Evolutionary conservation across 2,888 invertebrate genomes (phyloP).

Genomic region (Flexamia atlantica): DNA sequence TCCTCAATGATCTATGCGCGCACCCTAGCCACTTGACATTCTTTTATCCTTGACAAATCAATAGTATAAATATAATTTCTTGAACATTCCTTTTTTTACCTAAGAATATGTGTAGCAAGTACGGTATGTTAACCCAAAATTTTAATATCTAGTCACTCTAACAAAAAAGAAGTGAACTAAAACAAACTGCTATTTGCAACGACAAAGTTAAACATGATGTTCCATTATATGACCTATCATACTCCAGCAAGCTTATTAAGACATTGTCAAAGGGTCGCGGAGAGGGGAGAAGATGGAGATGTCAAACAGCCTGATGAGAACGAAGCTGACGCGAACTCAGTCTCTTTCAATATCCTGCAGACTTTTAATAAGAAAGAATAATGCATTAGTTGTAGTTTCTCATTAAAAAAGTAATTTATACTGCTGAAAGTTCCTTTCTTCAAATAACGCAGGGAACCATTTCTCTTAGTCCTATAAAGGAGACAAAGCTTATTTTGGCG

Average conservation of each 20-base stretch:
- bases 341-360: conserved; percentile 44
- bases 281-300: background rate
- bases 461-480: conserved; percentile 39
- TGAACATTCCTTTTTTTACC: too few relatives aligned
- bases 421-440: conserved; percentile 43
- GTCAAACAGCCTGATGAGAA: conserved; percentile 28
- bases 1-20: too few relatives aligned
- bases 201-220: background rate
- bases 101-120: too few relatives aligned
- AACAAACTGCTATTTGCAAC: too few relatives aligned
- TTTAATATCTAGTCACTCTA: too few relatives aligned
- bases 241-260: conserved; percentile 14
- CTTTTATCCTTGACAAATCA: too few relatives aligned
- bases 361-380: conserved; percentile 36
- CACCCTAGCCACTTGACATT: too few relatives aligned
- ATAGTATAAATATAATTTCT: too few relatives aligned
- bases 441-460: conserved; percentile 51
- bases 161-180: too few relatives aligned
- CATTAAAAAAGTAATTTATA: conserved; percentile 50
- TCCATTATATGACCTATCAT: background rate
- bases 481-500: conserved; percentile 55
- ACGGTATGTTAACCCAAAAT: too few relatives aligned
- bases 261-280: background rate
- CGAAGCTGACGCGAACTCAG: conserved; percentile 11
- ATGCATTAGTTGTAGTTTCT: conserved; percentile 48